These are phyloP conservation scores for Zaprionus vittiger DNA, from an alignment of 1,140 invertebrate genomes.

Conservation along the genomic window DNA sequence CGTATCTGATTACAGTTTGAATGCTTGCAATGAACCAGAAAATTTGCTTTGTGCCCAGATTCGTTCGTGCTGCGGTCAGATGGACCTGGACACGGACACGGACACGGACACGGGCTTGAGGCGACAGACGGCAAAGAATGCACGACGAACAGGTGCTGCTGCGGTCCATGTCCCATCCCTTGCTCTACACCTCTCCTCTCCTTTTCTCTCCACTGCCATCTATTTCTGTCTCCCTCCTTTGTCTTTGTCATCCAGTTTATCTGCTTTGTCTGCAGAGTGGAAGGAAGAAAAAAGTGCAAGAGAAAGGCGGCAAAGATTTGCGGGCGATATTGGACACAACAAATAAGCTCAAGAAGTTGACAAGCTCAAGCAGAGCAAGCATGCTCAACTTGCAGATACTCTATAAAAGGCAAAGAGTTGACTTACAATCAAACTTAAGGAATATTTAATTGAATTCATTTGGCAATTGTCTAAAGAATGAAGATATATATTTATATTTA, in stretches of 20 bases:
- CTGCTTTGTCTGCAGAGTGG: conserved; percentile 23
- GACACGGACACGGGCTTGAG: background rate
- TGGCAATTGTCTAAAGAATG: too few species aligned
- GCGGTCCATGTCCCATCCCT: background rate
- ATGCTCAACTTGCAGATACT: background rate
- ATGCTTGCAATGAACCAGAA: conserved; percentile 79
- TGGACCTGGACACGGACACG: background rate
- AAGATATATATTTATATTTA: too few species aligned
- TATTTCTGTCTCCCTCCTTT: conserved; percentile 11
- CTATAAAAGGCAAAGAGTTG: background rate
- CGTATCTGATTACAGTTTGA: conserved; percentile 79
- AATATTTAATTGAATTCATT: too few species aligned
- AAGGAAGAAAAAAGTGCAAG: conserved; percentile 22
- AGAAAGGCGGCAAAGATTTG: conserved; percentile 53
- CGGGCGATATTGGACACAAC: conserved; percentile 38
- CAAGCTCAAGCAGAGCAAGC: background rate
- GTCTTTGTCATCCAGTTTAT: conserved; percentile 43
- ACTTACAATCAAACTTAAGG: too few species aligned
- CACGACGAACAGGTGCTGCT: conserved; percentile 27
- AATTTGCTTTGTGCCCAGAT: conserved; percentile 62
- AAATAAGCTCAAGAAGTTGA: conserved; percentile 5
- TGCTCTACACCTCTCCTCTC: background rate
- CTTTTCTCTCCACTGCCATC: background rate
- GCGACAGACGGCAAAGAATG: background rate
- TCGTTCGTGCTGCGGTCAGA: conserved; percentile 54